These are phyloP conservation scores for Lasioglossum villosulum DNA, from an alignment of 2,888 invertebrate species.

Conservation along the genomic window DNA sequence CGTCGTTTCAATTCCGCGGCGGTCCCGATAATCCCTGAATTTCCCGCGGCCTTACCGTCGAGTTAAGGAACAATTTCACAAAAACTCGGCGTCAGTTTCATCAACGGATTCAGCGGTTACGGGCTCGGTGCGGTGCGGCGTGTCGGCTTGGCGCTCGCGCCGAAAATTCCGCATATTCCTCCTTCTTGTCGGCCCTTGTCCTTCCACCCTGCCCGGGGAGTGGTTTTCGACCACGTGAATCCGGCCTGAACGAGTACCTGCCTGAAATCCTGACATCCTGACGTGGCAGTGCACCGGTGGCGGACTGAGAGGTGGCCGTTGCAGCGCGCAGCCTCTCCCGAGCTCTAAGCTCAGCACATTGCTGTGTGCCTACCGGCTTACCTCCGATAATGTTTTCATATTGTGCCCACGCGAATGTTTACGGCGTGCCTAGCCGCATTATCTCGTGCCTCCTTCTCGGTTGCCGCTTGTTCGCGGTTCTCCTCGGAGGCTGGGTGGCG, in stretches of 20 bases:
- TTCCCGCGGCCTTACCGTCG: constrained; percentile 31
- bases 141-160: neutral
- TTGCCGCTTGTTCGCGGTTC: constrained; percentile 32
- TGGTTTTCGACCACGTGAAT: constrained; percentile 67
- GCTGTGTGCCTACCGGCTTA: constrained; percentile 83
- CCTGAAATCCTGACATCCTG: constrained; percentile 80
- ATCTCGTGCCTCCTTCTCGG: constrained; percentile 49
- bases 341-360: constrained; percentile 83
- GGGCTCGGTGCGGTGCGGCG: neutral
- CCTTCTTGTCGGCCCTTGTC: constrained; percentile 46
- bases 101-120: constrained; percentile 51
- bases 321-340: constrained; percentile 48
- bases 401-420: constrained; percentile 73
- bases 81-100: constrained; percentile 67
- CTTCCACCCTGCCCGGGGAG: constrained; percentile 54
- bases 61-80: constrained; percentile 53
- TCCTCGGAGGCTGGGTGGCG: constrained; percentile 33
- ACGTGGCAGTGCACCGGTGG: constrained; percentile 79
- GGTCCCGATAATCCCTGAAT: constrained; percentile 59
- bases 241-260: constrained; percentile 62
- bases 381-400: constrained; percentile 83
- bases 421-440: constrained; percentile 64
- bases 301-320: constrained; percentile 45
- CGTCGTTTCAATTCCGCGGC: constrained; percentile 26
- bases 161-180: constrained; percentile 42